Conservation (phyloP, 2,113 vertebrate species). For the Ageneiosus marmoratus region DNA sequence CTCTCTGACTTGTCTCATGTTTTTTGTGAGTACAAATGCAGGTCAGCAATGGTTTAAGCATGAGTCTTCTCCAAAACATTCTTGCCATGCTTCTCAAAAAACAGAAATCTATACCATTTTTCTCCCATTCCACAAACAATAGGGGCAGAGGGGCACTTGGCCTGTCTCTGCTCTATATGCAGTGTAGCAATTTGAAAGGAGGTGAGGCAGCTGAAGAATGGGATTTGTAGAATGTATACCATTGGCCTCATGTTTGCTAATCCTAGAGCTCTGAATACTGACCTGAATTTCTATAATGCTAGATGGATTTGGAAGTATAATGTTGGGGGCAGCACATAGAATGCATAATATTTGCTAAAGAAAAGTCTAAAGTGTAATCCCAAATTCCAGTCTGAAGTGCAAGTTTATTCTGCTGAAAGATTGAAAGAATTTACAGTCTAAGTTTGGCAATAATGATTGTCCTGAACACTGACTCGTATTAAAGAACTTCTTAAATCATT, state of each 20-base stretch:
- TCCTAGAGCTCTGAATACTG: constrained; percentile 55
- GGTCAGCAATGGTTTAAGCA: neutral
- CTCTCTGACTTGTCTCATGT: neutral
- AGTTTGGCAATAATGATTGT: too few species aligned
- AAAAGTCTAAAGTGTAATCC: neutral
- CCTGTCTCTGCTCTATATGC: constrained; percentile 51
- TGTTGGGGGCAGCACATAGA: neutral
- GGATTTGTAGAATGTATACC: constrained; percentile 68
- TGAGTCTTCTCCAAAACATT: neutral
- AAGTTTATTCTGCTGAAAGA: neutral
- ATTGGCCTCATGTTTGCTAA: constrained; percentile 66
- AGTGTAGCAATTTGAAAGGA: constrained; percentile 54
- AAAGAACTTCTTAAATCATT: constrained; percentile 47
- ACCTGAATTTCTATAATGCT: constrained; percentile 15
- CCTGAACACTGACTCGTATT: constrained; percentile 17
- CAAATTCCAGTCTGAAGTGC: neutral
- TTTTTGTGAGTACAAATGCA: neutral
- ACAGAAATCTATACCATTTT: constrained; percentile 75
- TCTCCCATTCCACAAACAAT: constrained; percentile 62
- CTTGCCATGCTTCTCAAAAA: constrained; percentile 47
- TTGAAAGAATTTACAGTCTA: neutral
- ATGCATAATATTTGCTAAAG: neutral
- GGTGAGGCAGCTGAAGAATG: constrained; percentile 63
- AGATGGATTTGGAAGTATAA: neutral
- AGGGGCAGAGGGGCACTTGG: constrained; percentile 39